These are phyloP conservation scores for Drosophila teissieri DNA, from an alignment of 1,140 invertebrate species.

Conservation along the genomic window DNA sequence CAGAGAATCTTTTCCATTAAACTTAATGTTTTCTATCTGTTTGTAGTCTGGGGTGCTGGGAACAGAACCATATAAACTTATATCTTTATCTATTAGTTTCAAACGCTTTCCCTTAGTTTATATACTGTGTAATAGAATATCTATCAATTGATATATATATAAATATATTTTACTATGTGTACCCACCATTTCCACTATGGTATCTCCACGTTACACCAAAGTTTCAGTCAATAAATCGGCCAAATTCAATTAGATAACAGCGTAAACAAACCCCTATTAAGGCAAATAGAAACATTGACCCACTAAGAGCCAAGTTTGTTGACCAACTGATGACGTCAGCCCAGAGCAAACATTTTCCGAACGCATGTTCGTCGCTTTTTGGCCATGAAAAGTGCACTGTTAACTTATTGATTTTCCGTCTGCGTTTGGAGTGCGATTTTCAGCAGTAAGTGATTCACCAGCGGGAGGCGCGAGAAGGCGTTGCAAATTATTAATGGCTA, in stretches of 20 bases:
- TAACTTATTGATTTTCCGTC: constrained; percentile 67
- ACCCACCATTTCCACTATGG: no score
- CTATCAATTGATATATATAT: no score
- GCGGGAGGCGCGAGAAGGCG: neutral
- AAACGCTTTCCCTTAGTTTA: neutral
- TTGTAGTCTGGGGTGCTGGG: neutral
- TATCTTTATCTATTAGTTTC: no score
- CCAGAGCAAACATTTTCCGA: constrained; percentile 1
- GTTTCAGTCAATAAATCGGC: constrained; percentile 27
- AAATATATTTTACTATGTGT: no score
- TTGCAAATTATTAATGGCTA: constrained; percentile 30
- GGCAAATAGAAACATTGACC: constrained; percentile 69
- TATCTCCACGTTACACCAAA: neutral
- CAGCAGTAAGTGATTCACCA: constrained; percentile 47
- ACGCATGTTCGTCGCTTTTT: constrained; percentile 1
- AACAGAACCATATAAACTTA: neutral
- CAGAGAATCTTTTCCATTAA: neutral
- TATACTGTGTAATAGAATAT: neutral
- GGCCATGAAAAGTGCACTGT: constrained; percentile 63
- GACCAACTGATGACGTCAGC: constrained; percentile 67
- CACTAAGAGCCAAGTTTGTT: constrained; percentile 58
- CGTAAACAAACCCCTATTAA: constrained; percentile 28
- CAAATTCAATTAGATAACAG: constrained; percentile 66
- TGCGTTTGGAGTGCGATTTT: constrained; percentile 8
- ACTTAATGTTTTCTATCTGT: neutral